These are phyloP conservation scores for Ligdia adustata DNA, from an alignment of 2,888 invertebrate species.

Conservation along the genomic window DNA sequence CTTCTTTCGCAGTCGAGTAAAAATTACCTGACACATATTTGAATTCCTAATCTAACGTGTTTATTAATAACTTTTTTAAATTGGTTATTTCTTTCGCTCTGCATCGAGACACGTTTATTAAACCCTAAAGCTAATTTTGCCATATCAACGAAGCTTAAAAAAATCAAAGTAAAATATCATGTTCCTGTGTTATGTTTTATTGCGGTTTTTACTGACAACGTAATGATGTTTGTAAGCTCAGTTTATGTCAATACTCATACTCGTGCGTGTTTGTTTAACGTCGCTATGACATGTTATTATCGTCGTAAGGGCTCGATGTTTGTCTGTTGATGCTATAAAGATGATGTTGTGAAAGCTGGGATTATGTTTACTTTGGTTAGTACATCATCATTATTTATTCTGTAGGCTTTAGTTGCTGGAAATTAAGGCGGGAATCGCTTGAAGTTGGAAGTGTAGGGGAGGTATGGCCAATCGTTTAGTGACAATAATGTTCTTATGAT, in stretches of 20 bases:
- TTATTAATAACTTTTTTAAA: too few relatives aligned
- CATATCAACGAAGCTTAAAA: too few relatives aligned
- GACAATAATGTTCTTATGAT: constrained; percentile 32
- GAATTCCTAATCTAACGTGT: too few relatives aligned
- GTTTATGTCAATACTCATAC: too few relatives aligned
- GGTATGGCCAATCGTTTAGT: constrained; percentile 21
- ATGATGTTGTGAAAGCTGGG: constrained; percentile 20
- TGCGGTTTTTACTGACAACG: not conserved
- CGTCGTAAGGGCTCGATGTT: constrained; percentile 18
- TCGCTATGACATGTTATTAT: constrained; percentile 24
- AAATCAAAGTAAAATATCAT: not conserved
- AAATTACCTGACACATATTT: too few relatives aligned
- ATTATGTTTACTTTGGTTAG: constrained; percentile 27
- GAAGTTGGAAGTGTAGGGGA: not conserved
- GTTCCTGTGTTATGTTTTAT: not conserved
- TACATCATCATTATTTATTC: constrained; percentile 3
- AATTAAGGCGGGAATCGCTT: constrained; percentile 12
- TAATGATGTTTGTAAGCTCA: too few relatives aligned
- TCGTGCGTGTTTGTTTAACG: constrained; percentile 5
- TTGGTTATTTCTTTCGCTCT: too few relatives aligned
- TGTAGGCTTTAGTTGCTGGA: not conserved
- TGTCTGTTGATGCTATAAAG: constrained; percentile 26
- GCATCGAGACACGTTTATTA: too few relatives aligned
- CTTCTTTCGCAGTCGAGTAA: too few relatives aligned
- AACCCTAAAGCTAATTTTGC: too few relatives aligned